Evolutionary conservation across 2,888 invertebrate genomes (phyloP), one percentile per base, ranked within the genome.

Genomic region (Napeogenes sylphis): DNA sequence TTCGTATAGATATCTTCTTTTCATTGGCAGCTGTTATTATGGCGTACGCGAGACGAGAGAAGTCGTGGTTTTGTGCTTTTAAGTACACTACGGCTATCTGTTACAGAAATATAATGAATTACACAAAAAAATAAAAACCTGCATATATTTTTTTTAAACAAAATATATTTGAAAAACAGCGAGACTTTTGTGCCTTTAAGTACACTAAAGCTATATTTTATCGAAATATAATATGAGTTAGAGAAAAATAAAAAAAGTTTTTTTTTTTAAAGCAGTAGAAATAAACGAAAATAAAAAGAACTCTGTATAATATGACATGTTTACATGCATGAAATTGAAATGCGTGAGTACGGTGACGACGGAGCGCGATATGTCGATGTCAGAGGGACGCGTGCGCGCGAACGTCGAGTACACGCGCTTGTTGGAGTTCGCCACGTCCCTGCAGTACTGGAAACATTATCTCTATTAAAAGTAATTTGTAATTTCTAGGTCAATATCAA

Each of bases 291-390:
- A 35, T 5, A 35, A 35, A 35, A 35, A 35, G 1, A 35, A 35
- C 35, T 35, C 3, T 4, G 35, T 35, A 35, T 35, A 35, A 35
- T 35, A 35, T 45, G 54, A 53, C 77, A 76, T 82, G 77, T 82
- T 93, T 91, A 96, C 96, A 91, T 96, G 95, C 71, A 94, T 96
- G 97, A 98, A 98, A 81, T 96, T 95, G 88, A 96, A 98, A 64
- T 94, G 93, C 70, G 94, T 92, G 66, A 98, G 91, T 56, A 97
- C 93, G 4, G 97, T 95, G 62, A 96, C 95, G 5, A 98, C 96
- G 2, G 97, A 97, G 82, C 97, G 96, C 5, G 97, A 97, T 70
- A 98, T 97, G 87, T 98, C 97, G 60, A 96, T 97, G 82, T 97
- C 97, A 0, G 98, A 98, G 0, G 98, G 98, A 54, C 96, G 92